Base-by-base conservation (phyloP, 2,888 invertebrate species). In the Leptopilina drosophilae region DNA sequence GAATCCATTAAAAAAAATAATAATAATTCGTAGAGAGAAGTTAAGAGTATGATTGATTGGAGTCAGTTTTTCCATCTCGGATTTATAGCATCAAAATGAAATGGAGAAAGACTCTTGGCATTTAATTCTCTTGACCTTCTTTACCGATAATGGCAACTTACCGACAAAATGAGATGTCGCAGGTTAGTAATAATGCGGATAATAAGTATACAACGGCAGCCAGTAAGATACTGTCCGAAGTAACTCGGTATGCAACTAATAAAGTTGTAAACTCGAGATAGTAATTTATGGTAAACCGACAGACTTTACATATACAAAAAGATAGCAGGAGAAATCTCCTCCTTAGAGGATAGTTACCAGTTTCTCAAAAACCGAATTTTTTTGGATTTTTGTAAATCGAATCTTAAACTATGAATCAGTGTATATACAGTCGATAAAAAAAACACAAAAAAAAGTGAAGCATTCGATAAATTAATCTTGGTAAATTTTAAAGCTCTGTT, bases 111-210 rank as follows among this genome's bases (percentile, higher is more conserved):
- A 69, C 26, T 49, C 33, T 73, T 73, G 69, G 69, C 49, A 73
- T 73, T 73, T 53, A 73, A 73, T 73, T 53, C 49, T 53, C 69
- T 73, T 73, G 69, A 73, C 69, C 53, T 73, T 73, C 69, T 53
- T 53, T 26, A 26, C 33, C 26, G 53, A 53, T 73, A 73, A 73
- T 56, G 14, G 14, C 8, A 26, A 12, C 53, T 73, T 53, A 49
- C 33, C 4, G 20, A 20, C 53, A 49, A 73, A 73, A 73, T 73
- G 53, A 56, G 69, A 73, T 73, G 69, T 73, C 69, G 69, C 14
- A 56, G 69, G 26, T 20, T 73, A 14, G 56, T 73, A 73, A 73
- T 73, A 73, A 73, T 73, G 20, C 20, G 53, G 49, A 53, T 33
- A 73, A 73, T 73, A 33, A 33, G 26, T 33, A 56, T 14, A 53